A percentile compares a stretch with the other conserved stretches of the same genome.
phyloP scores from a whole-genome alignment of 37 sponge, comb jelly and placozoan species.

The Corticium candelabrum region DNA sequence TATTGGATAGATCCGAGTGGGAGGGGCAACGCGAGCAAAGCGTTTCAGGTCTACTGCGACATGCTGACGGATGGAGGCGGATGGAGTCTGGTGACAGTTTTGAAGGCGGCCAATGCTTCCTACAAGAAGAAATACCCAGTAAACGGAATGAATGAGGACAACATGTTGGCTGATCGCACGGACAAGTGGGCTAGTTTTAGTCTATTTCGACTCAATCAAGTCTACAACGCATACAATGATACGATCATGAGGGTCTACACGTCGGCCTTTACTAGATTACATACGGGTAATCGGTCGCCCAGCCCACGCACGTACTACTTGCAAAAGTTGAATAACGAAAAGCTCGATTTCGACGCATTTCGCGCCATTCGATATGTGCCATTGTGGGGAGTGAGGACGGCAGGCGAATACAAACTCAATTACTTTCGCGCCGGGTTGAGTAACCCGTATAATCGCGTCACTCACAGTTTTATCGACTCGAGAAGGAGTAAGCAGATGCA shows the following conservation, averaged over 20 bases:
- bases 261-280: neutral
- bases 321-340: neutral
- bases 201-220: neutral
- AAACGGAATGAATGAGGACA: neutral
- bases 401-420: neutral
- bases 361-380: neutral
- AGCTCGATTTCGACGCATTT: neutral
- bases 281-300: too few species aligned
- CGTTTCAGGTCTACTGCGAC: neutral
- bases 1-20: neutral
- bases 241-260: neutral
- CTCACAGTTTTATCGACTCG: neutral
- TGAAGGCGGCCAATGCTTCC: neutral
- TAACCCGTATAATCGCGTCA: neutral
- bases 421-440: neutral
- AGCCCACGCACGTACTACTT: neutral
- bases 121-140: neutral
- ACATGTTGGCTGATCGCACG: neutral
- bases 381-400: neutral
- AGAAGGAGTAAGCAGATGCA: neutral
- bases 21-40: neutral
- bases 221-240: neutral
- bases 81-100: neutral
- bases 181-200: neutral
- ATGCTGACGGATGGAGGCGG: neutral